A percentile compares a stretch with the other conserved stretches of the same genome.
Evolutionary conservation across 2,888 invertebrate species (phyloP).

Genomic region (Athetis lepigone): DNA sequence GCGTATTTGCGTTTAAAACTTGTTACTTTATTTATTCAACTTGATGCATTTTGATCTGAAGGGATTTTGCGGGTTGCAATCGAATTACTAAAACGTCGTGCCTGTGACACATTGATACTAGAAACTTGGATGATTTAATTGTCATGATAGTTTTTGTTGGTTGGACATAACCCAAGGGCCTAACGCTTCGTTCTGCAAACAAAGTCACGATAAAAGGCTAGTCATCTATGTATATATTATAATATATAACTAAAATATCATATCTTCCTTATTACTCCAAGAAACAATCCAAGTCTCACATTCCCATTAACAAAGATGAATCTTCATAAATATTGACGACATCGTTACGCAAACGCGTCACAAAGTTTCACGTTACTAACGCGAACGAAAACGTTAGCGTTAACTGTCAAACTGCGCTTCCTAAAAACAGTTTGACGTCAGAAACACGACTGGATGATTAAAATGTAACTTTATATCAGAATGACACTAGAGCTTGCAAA

Average conservation of each 20-base stretch:
- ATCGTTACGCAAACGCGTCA: conserved; percentile 11
- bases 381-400: conserved; percentile 23
- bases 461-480: conserved; percentile 76
- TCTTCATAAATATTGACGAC: conserved; percentile 51
- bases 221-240: no score
- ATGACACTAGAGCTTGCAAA: conserved; percentile 69
- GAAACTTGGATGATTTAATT: no score
- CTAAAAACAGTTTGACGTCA: conserved; percentile 69
- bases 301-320: conserved; percentile 37
- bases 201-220: no score
- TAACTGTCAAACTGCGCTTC: conserved; percentile 51
- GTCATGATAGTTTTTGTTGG: no score
- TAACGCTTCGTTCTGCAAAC: no score
- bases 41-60: no score
- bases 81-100: no score
- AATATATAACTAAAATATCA: conserved; percentile 28
- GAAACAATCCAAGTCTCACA: conserved; percentile 28
- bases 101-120: no score
- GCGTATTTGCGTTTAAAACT: no score
- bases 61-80: no score
- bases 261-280: not conserved
- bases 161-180: no score
- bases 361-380: conserved; percentile 42
- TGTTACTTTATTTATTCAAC: no score
- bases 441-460: conserved; percentile 67